A percentile compares a stretch with the other conserved stretches of the same genome.
phyloP scores from a whole-genome alignment of 1,140 invertebrate genomes.

The Bombus soroeensis region DNA sequence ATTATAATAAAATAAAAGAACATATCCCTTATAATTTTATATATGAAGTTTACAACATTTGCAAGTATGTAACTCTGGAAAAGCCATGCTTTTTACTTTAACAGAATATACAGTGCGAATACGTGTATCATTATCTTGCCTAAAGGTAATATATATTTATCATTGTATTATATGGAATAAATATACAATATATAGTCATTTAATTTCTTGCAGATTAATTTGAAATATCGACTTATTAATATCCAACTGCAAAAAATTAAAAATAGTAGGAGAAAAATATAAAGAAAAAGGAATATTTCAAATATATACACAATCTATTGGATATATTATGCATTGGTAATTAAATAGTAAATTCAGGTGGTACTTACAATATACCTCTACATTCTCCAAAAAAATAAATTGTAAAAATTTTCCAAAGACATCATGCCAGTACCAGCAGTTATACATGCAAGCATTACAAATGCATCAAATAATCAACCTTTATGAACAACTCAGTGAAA shows the following conservation, averaged over 20 bases:
- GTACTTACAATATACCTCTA: not conserved
- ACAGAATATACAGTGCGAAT: not conserved
- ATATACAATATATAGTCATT: not conserved
- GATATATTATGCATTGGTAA: not conserved
- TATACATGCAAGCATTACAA: not conserved
- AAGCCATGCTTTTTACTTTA: conserved; percentile 15
- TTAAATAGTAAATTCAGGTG: not conserved
- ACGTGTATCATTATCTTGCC: not conserved
- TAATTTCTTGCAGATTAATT: not conserved
- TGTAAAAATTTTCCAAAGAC: not conserved
- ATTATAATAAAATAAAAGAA: not conserved
- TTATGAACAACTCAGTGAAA: not conserved
- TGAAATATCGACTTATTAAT: not conserved
- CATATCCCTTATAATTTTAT: not conserved
- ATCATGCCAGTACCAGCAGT: not conserved
- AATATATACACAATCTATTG: not conserved
- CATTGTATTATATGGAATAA: not conserved
- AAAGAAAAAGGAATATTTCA: not conserved
- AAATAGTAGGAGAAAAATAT: not conserved
- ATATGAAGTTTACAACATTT: not conserved
- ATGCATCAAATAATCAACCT: not conserved
- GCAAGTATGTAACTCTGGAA: not conserved
- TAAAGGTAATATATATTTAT: not conserved
- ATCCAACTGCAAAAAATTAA: not conserved
- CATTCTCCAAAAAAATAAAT: not conserved